A percentile compares a stretch with the other conserved stretches of the same genome.
Conservation (phyloP, 1,140 invertebrate species). For the Drosophila mayri region DNA sequence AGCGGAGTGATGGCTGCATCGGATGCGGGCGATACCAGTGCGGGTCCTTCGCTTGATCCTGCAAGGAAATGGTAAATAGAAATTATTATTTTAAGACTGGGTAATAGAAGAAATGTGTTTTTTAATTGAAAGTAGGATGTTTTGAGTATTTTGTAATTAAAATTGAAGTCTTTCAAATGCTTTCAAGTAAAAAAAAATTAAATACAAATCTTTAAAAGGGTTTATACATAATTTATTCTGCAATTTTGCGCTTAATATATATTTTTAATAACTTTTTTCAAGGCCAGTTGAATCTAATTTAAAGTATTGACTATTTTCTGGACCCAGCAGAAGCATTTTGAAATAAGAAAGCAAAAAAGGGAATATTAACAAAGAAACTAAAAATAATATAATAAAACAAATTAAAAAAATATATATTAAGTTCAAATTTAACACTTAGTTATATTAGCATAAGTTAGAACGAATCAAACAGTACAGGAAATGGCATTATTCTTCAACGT, state of each 20-base stretch:
- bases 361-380: not conserved
- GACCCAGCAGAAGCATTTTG: not conserved
- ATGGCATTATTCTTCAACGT: constrained; percentile 9
- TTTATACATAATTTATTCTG: not conserved
- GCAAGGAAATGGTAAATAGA: not conserved
- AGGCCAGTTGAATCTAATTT: not conserved
- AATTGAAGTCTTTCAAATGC: not conserved
- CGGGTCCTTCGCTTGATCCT: constrained; percentile 62
- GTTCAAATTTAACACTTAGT: not conserved
- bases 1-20: constrained; percentile 61
- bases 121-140: too few species aligned
- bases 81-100: not conserved
- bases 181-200: not conserved
- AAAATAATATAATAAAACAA: not conserved
- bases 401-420: not conserved
- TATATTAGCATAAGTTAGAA: not conserved
- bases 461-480: too few species aligned
- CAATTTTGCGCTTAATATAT: not conserved
- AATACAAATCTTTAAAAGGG: not conserved
- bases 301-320: not conserved
- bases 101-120: not conserved
- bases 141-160: too few species aligned
- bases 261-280: not conserved
- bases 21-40: constrained; percentile 66
- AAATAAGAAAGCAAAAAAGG: not conserved